A percentile compares a stretch with the other conserved stretches of the same genome.
Conservation (phyloP, 30 jellyfish, hydroid and myxozoan species). For the Chrysaora quinquecirrha region DNA sequence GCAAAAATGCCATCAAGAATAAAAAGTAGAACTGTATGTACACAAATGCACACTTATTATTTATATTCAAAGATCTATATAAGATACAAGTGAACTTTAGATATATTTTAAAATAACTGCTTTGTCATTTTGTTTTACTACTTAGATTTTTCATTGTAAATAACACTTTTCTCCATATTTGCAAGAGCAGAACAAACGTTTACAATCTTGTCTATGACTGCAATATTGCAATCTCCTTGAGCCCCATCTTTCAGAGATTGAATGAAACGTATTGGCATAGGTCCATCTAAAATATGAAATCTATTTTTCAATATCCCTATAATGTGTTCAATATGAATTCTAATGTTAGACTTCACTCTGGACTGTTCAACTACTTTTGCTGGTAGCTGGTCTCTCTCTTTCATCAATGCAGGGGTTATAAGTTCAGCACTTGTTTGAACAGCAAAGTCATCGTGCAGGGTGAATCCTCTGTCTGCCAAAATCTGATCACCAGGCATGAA, state of each 20-base stretch:
- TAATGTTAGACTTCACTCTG: not conserved
- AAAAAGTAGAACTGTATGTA: slow-evolving; percentile 1
- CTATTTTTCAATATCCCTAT: not conserved
- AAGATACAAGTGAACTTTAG: slow-evolving; percentile 1
- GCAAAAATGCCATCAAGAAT: slow-evolving; percentile 9
- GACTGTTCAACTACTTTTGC: not conserved
- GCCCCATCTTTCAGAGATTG: no score
- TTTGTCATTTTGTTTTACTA: not conserved
- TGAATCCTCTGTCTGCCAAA: slow-evolving; percentile 59
- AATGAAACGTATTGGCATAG: not conserved
- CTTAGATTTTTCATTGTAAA: not conserved
- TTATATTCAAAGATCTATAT: not conserved
- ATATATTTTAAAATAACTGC: not conserved
- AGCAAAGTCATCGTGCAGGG: slow-evolving; percentile 32
- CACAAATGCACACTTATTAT: not conserved
- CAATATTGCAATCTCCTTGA: not conserved
- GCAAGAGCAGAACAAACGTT: not conserved
- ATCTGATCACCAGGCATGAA: slow-evolving; percentile 63
- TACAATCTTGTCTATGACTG: not conserved
- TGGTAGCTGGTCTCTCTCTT: slow-evolving; percentile 7
- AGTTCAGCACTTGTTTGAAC: slow-evolving; percentile 11
- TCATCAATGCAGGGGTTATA: not conserved
- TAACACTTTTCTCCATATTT: no score
- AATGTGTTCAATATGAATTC: not conserved
- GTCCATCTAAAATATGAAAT: not conserved